phyloP scores from a whole-genome alignment of 2,888 invertebrate genomes.

The Ormyrus thymus region DNA sequence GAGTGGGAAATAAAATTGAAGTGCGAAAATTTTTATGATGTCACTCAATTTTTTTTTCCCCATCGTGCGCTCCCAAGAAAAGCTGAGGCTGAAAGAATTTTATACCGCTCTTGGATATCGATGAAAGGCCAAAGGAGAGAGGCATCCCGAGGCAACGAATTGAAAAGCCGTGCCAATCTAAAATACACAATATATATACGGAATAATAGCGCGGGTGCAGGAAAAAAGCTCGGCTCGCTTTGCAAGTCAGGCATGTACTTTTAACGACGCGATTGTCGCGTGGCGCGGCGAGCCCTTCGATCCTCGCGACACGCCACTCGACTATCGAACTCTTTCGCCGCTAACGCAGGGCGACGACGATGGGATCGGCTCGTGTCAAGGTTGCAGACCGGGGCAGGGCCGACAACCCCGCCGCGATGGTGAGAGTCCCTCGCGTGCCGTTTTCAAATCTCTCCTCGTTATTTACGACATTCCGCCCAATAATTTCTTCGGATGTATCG shows the following conservation, averaged over 20 bases:
- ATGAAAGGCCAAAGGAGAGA: background rate
- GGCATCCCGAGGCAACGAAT: no score
- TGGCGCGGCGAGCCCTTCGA: background rate
- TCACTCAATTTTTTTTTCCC: constrained; percentile 1
- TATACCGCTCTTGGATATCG: background rate
- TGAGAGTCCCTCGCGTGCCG: background rate
- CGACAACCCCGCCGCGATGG: background rate
- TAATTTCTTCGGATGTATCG: background rate
- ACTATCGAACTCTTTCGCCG: background rate
- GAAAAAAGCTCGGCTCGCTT: background rate
- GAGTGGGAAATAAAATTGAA: background rate
- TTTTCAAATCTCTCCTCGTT: constrained; percentile 3
- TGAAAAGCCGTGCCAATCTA: no score
- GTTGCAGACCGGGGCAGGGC: constrained; percentile 5
- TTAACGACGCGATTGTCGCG: background rate
- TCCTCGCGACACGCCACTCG: background rate
- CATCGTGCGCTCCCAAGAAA: background rate
- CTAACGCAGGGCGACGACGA: no score
- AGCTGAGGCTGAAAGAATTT: background rate
- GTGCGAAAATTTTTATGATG: background rate
- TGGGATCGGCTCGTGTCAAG: constrained; percentile 12
- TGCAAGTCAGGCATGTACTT: background rate
- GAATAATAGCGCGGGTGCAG: background rate
- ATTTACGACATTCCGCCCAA: background rate
- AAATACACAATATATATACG: no score